Evolutionary conservation across 2,113 vertebrate genomes (phyloP).

Genomic region (Pseudolaguvia tuberculata): DNA sequence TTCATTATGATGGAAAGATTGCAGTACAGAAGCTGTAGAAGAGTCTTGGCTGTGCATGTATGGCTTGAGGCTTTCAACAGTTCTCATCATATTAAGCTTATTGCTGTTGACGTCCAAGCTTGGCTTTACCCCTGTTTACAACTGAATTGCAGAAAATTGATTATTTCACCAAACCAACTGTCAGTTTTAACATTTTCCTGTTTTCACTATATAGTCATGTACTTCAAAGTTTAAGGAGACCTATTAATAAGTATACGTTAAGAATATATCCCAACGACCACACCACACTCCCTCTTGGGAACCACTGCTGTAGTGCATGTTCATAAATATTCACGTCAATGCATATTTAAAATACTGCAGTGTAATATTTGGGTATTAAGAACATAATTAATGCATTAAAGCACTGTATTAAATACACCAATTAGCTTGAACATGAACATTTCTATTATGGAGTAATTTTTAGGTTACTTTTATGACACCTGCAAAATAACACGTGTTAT

Average conservation of each 20-base stretch:
- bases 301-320: too few relatives aligned
- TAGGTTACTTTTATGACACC: too few relatives aligned
- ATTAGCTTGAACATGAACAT: too few relatives aligned
- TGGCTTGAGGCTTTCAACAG: constrained; percentile 37
- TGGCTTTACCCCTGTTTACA: constrained; percentile 35
- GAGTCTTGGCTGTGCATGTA: constrained; percentile 19
- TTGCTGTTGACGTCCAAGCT: constrained; percentile 41
- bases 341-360: too few relatives aligned
- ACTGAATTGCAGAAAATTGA: constrained; percentile 17
- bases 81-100: constrained; percentile 45
- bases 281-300: too few relatives aligned
- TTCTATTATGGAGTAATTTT: too few relatives aligned
- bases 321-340: too few relatives aligned
- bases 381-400: too few relatives aligned
- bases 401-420: too few relatives aligned
- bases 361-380: too few relatives aligned
- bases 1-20: constrained; percentile 25
- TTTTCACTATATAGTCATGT: constrained; percentile 17
- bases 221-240: constrained; percentile 21
- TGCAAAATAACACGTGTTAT: too few relatives aligned
- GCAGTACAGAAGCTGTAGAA: constrained; percentile 21
- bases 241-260: constrained; percentile 1
- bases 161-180: constrained; percentile 1
- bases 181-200: constrained; percentile 9
- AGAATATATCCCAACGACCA: too few relatives aligned